A percentile compares a stretch with the other conserved stretches of the same genome.
Conservation (phyloP, 2,113 vertebrate genomes). For the Marmota flaviventris region DNA sequence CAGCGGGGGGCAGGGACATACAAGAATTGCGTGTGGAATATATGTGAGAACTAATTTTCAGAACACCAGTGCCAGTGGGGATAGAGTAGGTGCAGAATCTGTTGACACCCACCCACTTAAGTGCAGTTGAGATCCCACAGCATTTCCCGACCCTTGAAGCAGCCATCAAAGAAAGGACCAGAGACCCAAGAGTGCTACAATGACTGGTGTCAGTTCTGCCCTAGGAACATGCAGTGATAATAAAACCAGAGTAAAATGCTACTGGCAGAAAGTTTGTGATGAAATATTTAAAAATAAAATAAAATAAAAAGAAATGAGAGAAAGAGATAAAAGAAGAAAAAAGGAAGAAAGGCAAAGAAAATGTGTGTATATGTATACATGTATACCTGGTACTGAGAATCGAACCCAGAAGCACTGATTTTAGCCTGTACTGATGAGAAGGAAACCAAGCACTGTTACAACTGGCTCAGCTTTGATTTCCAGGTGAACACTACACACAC, state of each 20-base stretch:
- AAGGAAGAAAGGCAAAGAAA: too few relatives aligned
- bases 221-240: background rate
- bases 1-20: background rate
- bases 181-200: too few relatives aligned
- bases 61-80: background rate
- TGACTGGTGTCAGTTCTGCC: background rate
- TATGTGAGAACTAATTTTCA: background rate
- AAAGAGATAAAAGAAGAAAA: too few relatives aligned
- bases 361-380: too few relatives aligned
- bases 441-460: background rate
- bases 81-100: background rate
- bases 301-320: too few relatives aligned
- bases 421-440: background rate
- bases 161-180: background rate
- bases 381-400: too few relatives aligned
- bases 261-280: background rate
- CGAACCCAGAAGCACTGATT: too few relatives aligned
- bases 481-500: background rate
- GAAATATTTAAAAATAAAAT: too few relatives aligned
- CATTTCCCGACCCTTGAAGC: background rate
- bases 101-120: background rate
- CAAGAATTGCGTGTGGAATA: background rate
- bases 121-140: background rate
- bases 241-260: background rate
- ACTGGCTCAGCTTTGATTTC: background rate